These are phyloP conservation scores for Oscheius sp. DNA, from an alignment of 2,888 invertebrate species.

Conservation along the genomic window DNA sequence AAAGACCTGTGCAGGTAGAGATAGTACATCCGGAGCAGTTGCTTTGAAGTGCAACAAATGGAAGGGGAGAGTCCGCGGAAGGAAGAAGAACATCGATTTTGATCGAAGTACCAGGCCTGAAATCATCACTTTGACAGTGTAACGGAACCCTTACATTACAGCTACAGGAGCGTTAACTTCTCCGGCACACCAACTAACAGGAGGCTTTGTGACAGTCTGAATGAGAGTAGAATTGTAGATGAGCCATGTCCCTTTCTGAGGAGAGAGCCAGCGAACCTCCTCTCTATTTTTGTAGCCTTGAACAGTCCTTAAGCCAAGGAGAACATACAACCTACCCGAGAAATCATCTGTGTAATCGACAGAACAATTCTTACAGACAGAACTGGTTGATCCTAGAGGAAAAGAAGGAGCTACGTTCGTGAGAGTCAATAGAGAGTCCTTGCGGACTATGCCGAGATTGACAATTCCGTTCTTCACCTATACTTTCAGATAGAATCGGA, in stretches of 20 bases:
- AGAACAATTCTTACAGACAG: background rate
- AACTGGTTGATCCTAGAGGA: background rate
- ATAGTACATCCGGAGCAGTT: constrained; percentile 27
- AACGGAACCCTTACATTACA: constrained; percentile 6
- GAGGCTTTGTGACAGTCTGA: constrained; percentile 36
- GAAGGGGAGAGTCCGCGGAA: constrained; percentile 3
- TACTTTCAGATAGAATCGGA: background rate
- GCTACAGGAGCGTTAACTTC: constrained; percentile 14
- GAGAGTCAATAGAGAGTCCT: background rate
- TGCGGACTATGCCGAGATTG: constrained; percentile 1
- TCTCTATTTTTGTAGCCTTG: constrained; percentile 41
- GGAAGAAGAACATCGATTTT: constrained; percentile 2
- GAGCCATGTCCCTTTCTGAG: constrained; percentile 47
- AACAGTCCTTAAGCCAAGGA: background rate
- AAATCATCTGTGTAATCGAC: constrained; percentile 4
- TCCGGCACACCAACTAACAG: constrained; percentile 37
- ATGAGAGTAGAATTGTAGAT: constrained; percentile 38
- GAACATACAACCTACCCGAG: background rate
- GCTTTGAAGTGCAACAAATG: constrained; percentile 12
- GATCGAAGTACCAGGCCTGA: constrained; percentile 16
- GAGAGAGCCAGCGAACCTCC: constrained; percentile 44
- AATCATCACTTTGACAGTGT: background rate
- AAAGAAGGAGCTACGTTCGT: background rate
- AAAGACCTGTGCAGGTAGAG: constrained; percentile 7
- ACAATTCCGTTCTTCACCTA: background rate